Conservation (phyloP, 2,113 vertebrate genomes). For the Tringa solitaria region DNA sequence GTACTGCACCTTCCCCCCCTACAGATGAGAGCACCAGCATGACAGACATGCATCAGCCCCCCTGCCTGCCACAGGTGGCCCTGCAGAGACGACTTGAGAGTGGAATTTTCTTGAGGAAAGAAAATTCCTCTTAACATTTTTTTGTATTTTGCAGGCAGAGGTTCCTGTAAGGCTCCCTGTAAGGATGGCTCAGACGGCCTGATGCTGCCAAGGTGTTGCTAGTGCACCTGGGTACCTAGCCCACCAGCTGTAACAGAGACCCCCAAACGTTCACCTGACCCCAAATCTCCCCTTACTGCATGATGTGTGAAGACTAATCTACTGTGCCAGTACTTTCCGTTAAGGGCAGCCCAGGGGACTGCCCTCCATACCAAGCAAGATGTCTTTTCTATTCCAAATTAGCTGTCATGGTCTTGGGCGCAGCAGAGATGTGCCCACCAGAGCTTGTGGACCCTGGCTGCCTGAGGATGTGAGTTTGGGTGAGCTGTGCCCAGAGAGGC, state of each 20-base stretch:
- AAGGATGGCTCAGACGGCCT: not conserved
- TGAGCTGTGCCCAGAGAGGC: not conserved
- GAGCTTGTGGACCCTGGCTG: not conserved
- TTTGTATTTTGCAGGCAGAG: not conserved
- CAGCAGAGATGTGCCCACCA: not conserved
- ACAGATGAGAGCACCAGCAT: not conserved
- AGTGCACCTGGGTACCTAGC: rapidly evolving
- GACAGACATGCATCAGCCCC: no score
- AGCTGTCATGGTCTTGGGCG: rapidly evolving
- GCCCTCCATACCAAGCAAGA: not conserved
- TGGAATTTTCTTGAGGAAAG: not conserved
- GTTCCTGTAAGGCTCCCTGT: not conserved
- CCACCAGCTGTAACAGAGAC: not conserved
- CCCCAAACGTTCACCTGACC: not conserved
- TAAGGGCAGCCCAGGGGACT: not conserved
- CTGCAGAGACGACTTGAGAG: not conserved
- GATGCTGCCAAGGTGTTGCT: not conserved
- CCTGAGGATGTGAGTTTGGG: not conserved
- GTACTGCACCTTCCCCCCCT: not conserved
- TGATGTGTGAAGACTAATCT: not conserved
- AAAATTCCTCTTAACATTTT: not conserved
- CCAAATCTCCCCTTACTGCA: no score
- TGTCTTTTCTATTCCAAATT: not conserved
- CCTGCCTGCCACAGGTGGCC: not conserved
- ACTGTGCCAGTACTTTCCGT: not conserved